Percentiles rank a stretch among this genome's conserved stretches.
Conservation (phyloP, 2,888 invertebrate species). For the Prosopocoilus inquinatus region DNA sequence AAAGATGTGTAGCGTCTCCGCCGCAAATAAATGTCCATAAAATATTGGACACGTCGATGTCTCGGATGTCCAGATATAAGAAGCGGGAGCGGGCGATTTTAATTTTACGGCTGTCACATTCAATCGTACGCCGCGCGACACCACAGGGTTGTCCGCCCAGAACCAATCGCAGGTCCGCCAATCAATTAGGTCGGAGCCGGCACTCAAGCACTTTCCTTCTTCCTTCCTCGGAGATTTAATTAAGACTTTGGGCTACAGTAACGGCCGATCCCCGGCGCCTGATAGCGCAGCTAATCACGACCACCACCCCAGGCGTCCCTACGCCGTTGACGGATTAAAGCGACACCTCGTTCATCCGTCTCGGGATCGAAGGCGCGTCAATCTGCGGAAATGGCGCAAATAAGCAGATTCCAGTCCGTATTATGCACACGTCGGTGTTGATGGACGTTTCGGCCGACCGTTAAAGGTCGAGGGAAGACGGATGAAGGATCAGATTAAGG, state of each 20-base stretch:
- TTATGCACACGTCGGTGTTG: constrained; percentile 5
- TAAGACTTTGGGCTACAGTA: constrained; percentile 42
- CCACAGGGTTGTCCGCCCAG: constrained; percentile 12
- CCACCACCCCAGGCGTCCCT: constrained; percentile 19
- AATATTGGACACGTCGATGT: constrained; percentile 38
- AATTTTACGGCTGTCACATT: constrained; percentile 46
- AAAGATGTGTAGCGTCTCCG: constrained; percentile 1
- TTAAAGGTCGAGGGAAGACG: no score
- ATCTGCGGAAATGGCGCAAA: no score
- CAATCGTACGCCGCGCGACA: constrained; percentile 23
- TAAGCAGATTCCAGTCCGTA: no score
- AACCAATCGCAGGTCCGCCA: constrained; percentile 41
- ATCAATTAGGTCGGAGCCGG: constrained; percentile 43
- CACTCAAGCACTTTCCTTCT: constrained; percentile 37
- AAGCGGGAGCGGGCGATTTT: constrained; percentile 40
- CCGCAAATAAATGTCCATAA: constrained; percentile 42
- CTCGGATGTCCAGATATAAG: constrained; percentile 37
- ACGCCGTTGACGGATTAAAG: constrained; percentile 31
- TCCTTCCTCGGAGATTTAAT: constrained; percentile 44
- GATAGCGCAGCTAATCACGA: constrained; percentile 43
- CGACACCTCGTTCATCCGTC: constrained; percentile 26
- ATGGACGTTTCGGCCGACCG: not conserved
- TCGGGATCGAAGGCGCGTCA: no score
- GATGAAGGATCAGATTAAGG: no score
- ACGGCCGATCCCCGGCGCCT: constrained; percentile 38